Evolutionary conservation across 2,888 invertebrate species (phyloP).

Genomic region (Eupithecia exiguata): DNA sequence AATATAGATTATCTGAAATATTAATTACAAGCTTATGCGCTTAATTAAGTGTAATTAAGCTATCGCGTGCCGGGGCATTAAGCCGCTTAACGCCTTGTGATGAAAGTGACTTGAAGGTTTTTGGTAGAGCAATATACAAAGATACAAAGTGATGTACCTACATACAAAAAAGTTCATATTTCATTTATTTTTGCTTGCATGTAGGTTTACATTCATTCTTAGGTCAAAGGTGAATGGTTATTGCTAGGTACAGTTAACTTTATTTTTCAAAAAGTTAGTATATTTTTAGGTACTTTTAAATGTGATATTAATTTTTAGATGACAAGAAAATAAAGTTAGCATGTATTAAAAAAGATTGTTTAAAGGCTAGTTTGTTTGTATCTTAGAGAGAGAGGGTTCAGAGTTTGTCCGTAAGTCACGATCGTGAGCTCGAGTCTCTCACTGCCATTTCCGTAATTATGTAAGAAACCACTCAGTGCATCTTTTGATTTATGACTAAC

Average conservation of each 20-base stretch:
- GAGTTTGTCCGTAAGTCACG: slow-evolving; percentile 55
- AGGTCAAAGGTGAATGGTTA: too few species aligned
- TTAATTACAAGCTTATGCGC: slow-evolving; percentile 25
- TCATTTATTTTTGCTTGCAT: too few species aligned
- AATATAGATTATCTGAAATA: slow-evolving; percentile 20
- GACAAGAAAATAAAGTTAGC: background rate
- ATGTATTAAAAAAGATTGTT: background rate
- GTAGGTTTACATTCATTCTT: too few species aligned
- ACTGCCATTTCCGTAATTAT: slow-evolving; percentile 45
- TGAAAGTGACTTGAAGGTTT: slow-evolving; percentile 23
- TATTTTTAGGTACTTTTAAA: background rate
- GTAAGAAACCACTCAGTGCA: slow-evolving; percentile 44
- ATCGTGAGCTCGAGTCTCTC: slow-evolving; percentile 61
- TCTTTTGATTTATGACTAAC: slow-evolving; percentile 29
- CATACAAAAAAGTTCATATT: background rate
- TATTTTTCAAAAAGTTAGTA: too few species aligned
- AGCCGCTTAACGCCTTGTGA: slow-evolving; percentile 23
- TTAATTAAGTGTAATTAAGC: slow-evolving; percentile 29
- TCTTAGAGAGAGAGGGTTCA: slow-evolving; percentile 45
- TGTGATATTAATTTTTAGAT: background rate
- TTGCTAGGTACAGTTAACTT: too few species aligned
- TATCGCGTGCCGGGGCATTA: slow-evolving; percentile 30
- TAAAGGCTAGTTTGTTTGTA: background rate
- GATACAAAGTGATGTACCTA: background rate
- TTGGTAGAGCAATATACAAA: background rate